Conservation (phyloP, 92 coral and sea anemone species). For the Parazoanthus atlanticus region DNA sequence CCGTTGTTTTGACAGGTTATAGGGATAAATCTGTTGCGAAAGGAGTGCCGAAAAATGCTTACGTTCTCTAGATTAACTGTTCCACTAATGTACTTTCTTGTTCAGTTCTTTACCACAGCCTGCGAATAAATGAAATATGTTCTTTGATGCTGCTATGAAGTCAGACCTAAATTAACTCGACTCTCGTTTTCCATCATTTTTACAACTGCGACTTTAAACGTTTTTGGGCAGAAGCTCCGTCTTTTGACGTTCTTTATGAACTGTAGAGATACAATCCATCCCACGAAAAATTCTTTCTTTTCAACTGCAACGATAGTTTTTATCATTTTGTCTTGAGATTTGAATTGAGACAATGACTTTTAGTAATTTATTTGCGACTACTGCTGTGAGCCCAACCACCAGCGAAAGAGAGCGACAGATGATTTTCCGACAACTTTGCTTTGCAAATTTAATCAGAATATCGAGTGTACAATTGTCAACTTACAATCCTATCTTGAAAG, state of each 20-base stretch:
- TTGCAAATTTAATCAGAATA: constrained; percentile 4
- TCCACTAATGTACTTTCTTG: background rate
- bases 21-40: constrained; percentile 5
- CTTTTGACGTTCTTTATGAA: background rate
- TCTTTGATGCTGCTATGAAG: background rate
- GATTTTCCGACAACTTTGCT: background rate
- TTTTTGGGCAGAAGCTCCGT: background rate
- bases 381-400: constrained; percentile 7
- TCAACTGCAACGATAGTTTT: constrained; percentile 13
- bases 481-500: constrained; percentile 14
- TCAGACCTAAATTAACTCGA: background rate
- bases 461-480: constrained; percentile 10
- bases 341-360: constrained; percentile 13
- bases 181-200: background rate
- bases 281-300: constrained; percentile 10
- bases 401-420: background rate
- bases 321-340: constrained; percentile 24
- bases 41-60: background rate
- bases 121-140: background rate
- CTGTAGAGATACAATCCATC: background rate
- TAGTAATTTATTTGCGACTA: background rate
- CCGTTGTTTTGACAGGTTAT: background rate
- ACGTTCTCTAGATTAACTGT: background rate
- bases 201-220: background rate
- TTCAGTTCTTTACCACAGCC: background rate